Conservation (phyloP, 2,888 invertebrate genomes). For the Chymomyza procnemis region DNA sequence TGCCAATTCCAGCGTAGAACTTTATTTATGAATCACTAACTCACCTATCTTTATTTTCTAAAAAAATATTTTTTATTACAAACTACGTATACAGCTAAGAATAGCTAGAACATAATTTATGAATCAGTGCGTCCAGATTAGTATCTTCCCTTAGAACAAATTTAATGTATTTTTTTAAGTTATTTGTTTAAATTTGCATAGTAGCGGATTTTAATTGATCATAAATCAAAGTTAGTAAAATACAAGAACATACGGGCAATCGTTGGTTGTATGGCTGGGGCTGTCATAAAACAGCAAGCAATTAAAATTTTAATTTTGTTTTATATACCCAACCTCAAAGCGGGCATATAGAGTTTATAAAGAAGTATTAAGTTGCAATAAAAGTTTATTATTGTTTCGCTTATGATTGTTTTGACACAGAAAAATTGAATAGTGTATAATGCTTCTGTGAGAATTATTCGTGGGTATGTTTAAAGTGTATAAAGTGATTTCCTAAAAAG, state of each 20-base stretch:
- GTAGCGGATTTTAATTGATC: neutral
- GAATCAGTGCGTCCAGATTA: neutral
- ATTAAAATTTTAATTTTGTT: conserved; percentile 39
- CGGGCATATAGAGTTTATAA: neutral
- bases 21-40: too few relatives aligned
- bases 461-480: too few relatives aligned
- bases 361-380: too few relatives aligned
- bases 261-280: neutral
- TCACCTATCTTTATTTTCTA: neutral
- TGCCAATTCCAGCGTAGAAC: too few relatives aligned
- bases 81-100: neutral
- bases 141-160: neutral
- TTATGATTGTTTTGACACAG: too few relatives aligned
- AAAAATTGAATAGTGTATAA: too few relatives aligned
- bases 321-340: neutral
- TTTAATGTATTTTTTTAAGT: neutral
- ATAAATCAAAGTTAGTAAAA: neutral
- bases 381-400: too few relatives aligned
- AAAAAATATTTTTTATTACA: neutral
- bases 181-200: neutral
- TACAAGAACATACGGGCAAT: neutral
- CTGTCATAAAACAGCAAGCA: conserved; percentile 28
- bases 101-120: neutral
- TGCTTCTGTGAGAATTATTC: too few relatives aligned
- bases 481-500: too few relatives aligned